A percentile compares a stretch with the other conserved stretches of the same genome.
Conservation (phyloP, 1,140 invertebrate species). For the Calephelis virginiensis region DNA sequence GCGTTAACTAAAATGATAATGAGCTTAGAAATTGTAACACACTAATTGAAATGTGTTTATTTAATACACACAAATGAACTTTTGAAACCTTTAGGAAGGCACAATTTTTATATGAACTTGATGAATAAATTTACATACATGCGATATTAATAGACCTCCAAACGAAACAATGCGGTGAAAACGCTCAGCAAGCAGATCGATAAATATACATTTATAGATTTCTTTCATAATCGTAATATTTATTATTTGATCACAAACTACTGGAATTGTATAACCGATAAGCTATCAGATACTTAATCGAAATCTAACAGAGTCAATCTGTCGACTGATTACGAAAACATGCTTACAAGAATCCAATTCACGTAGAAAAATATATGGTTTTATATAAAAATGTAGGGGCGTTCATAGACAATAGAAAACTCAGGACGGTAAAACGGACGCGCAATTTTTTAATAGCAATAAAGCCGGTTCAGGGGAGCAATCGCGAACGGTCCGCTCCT, state of each 20-base stretch:
- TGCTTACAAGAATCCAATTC: conserved; percentile 19
- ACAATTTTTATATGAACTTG: too few species aligned
- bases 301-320: conserved; percentile 4
- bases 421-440: conserved; percentile 51
- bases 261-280: conserved; percentile 23
- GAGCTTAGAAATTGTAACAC: conserved; percentile 32
- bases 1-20: conserved; percentile 42
- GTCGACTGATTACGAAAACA: conserved; percentile 19
- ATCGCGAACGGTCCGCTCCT: conserved; percentile 42
- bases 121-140: conserved; percentile 6
- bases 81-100: conserved; percentile 5
- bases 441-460: conserved; percentile 42
- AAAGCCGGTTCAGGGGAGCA: conserved; percentile 43
- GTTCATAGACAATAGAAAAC: conserved; percentile 24
- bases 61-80: not conserved
- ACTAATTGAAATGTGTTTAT: conserved; percentile 22
- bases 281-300: conserved; percentile 9
- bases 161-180: conserved; percentile 28
- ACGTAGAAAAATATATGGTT: conserved; percentile 9
- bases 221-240: not conserved
- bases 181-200: conserved; percentile 33
- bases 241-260: conserved; percentile 13
- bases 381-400: conserved; percentile 29
- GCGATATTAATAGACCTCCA: conserved; percentile 18
- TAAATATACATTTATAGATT: conserved; percentile 29